phyloP scores from a whole-genome alignment of 2,888 invertebrate genomes.

The Acrobasis suavella region DNA sequence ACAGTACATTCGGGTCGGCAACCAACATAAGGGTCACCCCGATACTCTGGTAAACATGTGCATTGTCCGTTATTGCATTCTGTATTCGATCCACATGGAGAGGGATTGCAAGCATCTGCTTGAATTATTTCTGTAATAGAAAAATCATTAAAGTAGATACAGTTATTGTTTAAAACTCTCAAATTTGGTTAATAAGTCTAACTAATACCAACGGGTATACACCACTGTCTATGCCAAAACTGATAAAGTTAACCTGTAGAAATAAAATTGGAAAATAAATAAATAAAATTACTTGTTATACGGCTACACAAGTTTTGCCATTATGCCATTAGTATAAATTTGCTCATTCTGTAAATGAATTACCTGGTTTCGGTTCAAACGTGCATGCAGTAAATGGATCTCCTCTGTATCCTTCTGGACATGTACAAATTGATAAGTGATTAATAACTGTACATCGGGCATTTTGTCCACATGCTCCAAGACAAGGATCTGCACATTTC shows the following conservation, averaged over 20 bases:
- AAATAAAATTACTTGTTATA: no score
- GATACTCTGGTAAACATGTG: slow-evolving; percentile 87
- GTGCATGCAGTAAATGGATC: slow-evolving; percentile 82
- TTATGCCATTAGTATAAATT: no score
- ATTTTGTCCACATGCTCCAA: slow-evolving; percentile 85
- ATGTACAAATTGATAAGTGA: slow-evolving; percentile 85
- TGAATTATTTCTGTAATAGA: slow-evolving; percentile 50
- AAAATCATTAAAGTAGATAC: slow-evolving; percentile 2
- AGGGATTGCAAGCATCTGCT: slow-evolving; percentile 84
- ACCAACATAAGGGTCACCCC: slow-evolving; percentile 89
- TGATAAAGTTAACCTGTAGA: no score
- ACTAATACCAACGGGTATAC: no score
- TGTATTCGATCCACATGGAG: slow-evolving; percentile 89
- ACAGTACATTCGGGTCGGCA: slow-evolving; percentile 92
- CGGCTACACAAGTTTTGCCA: no score
- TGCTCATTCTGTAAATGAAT: background rate
- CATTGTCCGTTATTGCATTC: slow-evolving; percentile 86
- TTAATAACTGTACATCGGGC: slow-evolving; percentile 83
- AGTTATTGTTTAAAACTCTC: no score
- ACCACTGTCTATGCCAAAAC: no score
- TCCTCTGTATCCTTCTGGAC: slow-evolving; percentile 81
- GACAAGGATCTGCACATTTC: slow-evolving; percentile 86
- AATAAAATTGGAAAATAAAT: no score
- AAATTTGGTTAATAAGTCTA: no score
- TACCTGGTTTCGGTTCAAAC: slow-evolving; percentile 62